Evolutionary conservation across 35 echinoderm and acorn worm genomes (phyloP).

Genomic region (Amphiura filiformis): DNA sequence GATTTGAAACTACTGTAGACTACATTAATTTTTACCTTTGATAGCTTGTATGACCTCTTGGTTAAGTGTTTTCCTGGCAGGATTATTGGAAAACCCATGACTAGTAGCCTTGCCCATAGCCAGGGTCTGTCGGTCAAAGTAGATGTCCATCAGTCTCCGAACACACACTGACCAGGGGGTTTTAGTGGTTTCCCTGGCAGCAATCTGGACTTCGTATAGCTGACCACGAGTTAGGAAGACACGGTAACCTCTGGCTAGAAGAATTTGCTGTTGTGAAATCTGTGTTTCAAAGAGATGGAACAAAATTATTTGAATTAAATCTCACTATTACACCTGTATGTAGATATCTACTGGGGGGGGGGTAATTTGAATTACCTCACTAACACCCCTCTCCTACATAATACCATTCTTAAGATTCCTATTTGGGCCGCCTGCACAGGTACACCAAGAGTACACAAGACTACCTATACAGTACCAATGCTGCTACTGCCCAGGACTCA

Average conservation of each 20-base stretch:
- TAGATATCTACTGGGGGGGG: no score
- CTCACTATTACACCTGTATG: no score
- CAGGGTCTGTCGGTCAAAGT: conserved; percentile 44
- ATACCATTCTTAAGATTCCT: no score
- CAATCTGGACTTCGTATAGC: conserved; percentile 19
- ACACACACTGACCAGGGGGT: conserved; percentile 39
- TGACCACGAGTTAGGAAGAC: conserved; percentile 26
- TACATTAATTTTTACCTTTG: conserved; percentile 33
- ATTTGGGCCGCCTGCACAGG: no score
- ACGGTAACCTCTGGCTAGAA: conserved; percentile 35
- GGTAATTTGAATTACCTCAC: no score
- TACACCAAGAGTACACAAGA: no score
- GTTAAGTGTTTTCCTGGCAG: conserved; percentile 22
- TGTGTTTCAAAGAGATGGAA: neutral
- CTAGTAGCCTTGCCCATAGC: conserved; percentile 46
- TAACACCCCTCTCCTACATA: no score
- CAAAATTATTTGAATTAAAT: neutral
- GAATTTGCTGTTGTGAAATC: conserved; percentile 15
- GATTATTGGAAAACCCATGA: conserved; percentile 17
- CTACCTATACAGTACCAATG: no score
- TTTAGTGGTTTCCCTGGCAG: conserved; percentile 20
- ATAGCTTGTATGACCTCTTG: conserved; percentile 36
- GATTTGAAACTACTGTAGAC: no score
- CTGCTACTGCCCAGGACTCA: no score
- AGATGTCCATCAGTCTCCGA: conserved; percentile 31